phyloP scores from a whole-genome alignment of 2,888 invertebrate genomes.

The Lasioglossum malachurum region DNA sequence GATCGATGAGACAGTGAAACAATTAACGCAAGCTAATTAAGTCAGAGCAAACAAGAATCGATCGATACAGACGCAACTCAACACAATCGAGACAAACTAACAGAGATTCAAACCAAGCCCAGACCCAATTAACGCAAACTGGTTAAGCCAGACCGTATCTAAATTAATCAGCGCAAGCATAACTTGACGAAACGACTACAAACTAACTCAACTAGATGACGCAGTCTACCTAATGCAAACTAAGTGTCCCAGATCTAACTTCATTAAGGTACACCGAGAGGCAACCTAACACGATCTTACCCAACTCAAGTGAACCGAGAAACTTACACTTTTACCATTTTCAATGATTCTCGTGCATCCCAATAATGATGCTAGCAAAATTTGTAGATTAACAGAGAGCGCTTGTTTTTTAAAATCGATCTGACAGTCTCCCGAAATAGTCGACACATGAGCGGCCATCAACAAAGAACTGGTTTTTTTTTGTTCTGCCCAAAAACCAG shows the following conservation, averaged over 20 bases:
- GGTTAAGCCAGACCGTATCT: not conserved
- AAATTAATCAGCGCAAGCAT: not conserved
- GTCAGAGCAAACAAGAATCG: not conserved
- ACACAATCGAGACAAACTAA: not conserved
- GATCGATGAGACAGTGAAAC: not conserved
- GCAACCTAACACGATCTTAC: too few species aligned
- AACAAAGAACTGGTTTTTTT: conserved; percentile 4
- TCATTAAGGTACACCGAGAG: not conserved
- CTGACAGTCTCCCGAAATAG: not conserved
- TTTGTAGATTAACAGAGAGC: not conserved
- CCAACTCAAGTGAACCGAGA: too few species aligned
- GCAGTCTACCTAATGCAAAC: not conserved
- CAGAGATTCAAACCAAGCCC: not conserved
- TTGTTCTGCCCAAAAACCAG: not conserved
- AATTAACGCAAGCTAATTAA: not conserved
- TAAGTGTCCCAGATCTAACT: not conserved
- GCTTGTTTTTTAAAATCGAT: not conserved
- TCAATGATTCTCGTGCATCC: not conserved
- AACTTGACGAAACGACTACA: not conserved
- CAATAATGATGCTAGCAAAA: not conserved
- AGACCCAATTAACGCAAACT: not conserved
- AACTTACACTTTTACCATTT: not conserved
- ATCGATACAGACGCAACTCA: not conserved
- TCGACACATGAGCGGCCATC: not conserved
- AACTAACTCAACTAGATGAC: not conserved